These are phyloP conservation scores for Priapulus caudatus DNA, from an alignment of 2,888 invertebrate genomes.

Conservation along the genomic window DNA sequence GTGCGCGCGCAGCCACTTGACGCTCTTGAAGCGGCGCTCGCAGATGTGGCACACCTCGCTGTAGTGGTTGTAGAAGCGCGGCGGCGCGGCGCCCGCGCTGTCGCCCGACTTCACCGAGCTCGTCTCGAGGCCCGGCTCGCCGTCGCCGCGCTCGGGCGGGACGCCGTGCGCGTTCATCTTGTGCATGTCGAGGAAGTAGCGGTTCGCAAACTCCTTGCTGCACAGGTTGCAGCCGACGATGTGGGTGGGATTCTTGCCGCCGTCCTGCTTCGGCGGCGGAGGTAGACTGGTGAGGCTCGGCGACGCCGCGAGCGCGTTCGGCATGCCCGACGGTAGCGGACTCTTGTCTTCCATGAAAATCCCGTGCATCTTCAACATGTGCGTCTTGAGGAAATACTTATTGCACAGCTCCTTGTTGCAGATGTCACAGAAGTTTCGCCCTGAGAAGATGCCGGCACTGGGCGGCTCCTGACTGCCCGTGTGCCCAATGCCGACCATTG, in stretches of 20 bases:
- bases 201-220: slow-evolving; percentile 94
- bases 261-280: background rate
- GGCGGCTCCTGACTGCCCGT: background rate
- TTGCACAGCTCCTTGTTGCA: slow-evolving; percentile 98
- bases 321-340: background rate
- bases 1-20: slow-evolving; percentile 76
- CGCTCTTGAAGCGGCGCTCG: slow-evolving; percentile 69
- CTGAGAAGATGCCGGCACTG: slow-evolving; percentile 11
- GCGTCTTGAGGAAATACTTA: slow-evolving; percentile 98
- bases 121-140: background rate
- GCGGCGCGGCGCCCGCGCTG: background rate
- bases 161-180: slow-evolving; percentile 97
- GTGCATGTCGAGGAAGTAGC: slow-evolving; percentile 91
- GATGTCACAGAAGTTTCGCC: slow-evolving; percentile 76
- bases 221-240: slow-evolving; percentile 81
- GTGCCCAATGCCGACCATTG: background rate
- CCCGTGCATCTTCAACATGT: slow-evolving; percentile 89
- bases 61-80: slow-evolving; percentile 21
- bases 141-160: slow-evolving; percentile 40
- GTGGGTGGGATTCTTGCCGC: background rate
- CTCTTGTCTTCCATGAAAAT: slow-evolving; percentile 36
- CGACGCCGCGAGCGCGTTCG: background rate
- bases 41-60: slow-evolving; percentile 68
- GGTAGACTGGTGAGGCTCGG: too few relatives aligned
- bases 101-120: background rate